Base-by-base conservation (phyloP, 2,888 invertebrate genomes). In the Platycnemis pennipes region DNA sequence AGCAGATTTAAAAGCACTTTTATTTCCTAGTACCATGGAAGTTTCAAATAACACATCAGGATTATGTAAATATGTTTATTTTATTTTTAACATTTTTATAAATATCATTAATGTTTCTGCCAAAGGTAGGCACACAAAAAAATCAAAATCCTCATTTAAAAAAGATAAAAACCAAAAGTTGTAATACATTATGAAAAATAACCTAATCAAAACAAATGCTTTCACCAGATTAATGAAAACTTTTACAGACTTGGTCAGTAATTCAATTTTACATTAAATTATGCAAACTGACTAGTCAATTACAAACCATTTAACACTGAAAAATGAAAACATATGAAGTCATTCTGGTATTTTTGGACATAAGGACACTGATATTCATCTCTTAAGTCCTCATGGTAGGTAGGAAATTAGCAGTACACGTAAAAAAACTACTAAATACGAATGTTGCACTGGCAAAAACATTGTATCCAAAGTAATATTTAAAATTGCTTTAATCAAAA, bases 61-160 rank as follows among this genome's bases (percentile, higher is more conserved):
- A 16, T 77, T 69, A 91, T 91, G 91, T 91, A 91, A 91, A 91
- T 91, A 91, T 44, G 42, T 91, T 91, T 91, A 91, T 91, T 91
- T 69, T 91, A 37, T 91, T n/a, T 91, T 91, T 63, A 91, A 91
- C 91, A 91, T 91, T 91, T 89, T 91, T 91, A 91, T 91, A 91
- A 91, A 91, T 91, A 91, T 91, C 44, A 91, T 63, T 91, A 91
- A 69, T 69, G 44, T 77, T 37, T 77, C n/a, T 44, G 63, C 91
- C 91, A 91, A 63, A 91, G 91, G 91, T 63, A 69, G 44, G 7
- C 26, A 53, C 42, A 89, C 63, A 91, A 69, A 56, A n/a, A 91
- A 69, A 91, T 69, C n/a, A 44, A 91, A 91, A 16, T n/a, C 26
- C 63, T 63, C 91, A 91, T 37, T 91, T 45, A 63, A 91, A 87